Evolutionary conservation across 2,113 vertebrate genomes (phyloP), one percentile per base, ranked within the genome.

Genomic region (Myotis brandtii): DNA sequence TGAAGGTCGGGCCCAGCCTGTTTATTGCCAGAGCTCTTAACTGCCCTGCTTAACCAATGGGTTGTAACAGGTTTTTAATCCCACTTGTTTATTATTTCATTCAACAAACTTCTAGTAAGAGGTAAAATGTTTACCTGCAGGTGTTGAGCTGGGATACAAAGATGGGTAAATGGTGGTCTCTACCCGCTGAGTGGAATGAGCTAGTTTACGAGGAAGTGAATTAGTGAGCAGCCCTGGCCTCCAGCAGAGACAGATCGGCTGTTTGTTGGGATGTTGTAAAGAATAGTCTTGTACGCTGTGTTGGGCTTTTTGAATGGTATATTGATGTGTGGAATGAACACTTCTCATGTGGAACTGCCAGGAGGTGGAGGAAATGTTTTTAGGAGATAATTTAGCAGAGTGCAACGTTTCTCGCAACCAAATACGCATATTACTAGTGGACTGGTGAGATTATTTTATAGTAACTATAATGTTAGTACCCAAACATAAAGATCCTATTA

Each of bases 61-160:
- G 37, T 37, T 37, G 37, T 37, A 37, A 37, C 37, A 37, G 37
- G 37, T 37, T 37, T 37, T 37, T 37, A 37, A 37, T 37, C 37
- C 37, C 37, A 37, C 37, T 37, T 37, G 21, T 50, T 80, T 21
- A 13, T 54, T 54, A 75, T 43, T 79, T 89, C 56, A 66, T 16
- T 93, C 75, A 81, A n/a, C 10, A 52, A 10, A 77, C 25, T 69
- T 96, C n/a, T 72, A n/a, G 23, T 77, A 70, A 84, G 32, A 92
- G 46, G 43, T 69, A 34, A 69, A 52, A 66, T 40, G 62, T 56
- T 86, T 89, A 48, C 34, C 16, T 17, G 12, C 30, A 64, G 37
- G 81, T n/a, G 27, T 23, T 37, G 56, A 56, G 13, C 40, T 59
- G 37, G 30, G 48, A 43, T 32, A 27, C 7, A 34, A 46, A 80